Conservation (phyloP, 1,140 invertebrate species). For the Saccostrea echinata region DNA sequence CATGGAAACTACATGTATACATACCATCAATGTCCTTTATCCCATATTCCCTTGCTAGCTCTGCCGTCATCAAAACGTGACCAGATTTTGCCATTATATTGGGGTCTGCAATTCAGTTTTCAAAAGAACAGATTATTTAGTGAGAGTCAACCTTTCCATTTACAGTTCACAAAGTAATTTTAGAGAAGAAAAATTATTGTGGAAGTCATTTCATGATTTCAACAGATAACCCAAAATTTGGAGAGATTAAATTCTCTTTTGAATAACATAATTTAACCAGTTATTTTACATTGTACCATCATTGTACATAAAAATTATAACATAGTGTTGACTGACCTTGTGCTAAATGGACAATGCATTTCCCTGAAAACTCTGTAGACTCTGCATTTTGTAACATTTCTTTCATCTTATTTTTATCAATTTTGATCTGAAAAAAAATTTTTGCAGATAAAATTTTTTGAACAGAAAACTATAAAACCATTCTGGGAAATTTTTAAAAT, state of each 20-base stretch:
- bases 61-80: conserved; percentile 73
- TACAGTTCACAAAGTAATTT: too few species aligned
- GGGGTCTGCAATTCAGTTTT: conserved; percentile 67
- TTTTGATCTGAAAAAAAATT: background rate
- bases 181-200: too few species aligned
- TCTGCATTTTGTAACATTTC: conserved; percentile 69
- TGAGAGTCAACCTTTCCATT: too few species aligned
- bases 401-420: conserved; percentile 16
- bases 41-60: conserved; percentile 75
- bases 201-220: too few species aligned
- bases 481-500: too few species aligned
- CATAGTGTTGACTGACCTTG: conserved; percentile 52
- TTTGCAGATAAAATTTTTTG: too few species aligned
- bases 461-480: too few species aligned
- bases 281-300: too few species aligned
- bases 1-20: background rate
- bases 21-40: conserved; percentile 77
- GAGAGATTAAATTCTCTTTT: too few species aligned
- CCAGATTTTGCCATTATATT: conserved; percentile 76
- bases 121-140: background rate
- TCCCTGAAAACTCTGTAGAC: conserved; percentile 75
- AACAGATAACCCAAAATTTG: too few species aligned
- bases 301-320: background rate
- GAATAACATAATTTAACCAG: too few species aligned
- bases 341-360: conserved; percentile 72